Evolutionary conservation across 1,140 invertebrate genomes (phyloP).

Genomic region (Drosophila pachea): DNA sequence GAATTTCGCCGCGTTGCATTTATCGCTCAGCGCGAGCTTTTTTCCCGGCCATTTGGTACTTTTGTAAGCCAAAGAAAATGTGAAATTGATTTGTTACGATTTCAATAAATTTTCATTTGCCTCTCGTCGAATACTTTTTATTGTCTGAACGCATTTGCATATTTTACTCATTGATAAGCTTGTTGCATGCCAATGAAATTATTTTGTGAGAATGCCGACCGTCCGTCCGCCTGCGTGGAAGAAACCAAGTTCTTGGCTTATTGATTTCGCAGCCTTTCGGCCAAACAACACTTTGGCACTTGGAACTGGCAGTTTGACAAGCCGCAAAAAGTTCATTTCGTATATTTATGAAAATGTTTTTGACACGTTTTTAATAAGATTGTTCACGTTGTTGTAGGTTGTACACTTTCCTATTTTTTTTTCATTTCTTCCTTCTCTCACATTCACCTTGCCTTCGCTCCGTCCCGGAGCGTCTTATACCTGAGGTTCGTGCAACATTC

Average conservation of each 20-base stretch:
- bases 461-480: constrained; percentile 7
- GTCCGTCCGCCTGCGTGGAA: not conserved
- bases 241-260: constrained; percentile 50
- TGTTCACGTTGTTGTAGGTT: constrained; percentile 28
- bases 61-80: not conserved
- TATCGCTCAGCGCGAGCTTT: no score
- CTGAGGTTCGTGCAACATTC: constrained; percentile 42
- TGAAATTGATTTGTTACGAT: constrained; percentile 22
- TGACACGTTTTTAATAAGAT: constrained; percentile 75
- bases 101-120: constrained; percentile 50
- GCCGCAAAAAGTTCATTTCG: constrained; percentile 62
- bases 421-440: constrained; percentile 1
- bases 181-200: constrained; percentile 38
- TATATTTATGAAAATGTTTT: constrained; percentile 76
- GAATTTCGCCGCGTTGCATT: no score
- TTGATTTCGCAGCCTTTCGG: constrained; percentile 57
- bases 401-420: constrained; percentile 7
- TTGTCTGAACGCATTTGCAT: constrained; percentile 31
- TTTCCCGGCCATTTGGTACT: no score
- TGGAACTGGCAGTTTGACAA: constrained; percentile 49
- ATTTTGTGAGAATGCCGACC: not conserved
- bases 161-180: constrained; percentile 48
- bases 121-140: constrained; percentile 31
- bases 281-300: constrained; percentile 63
- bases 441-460: constrained; percentile 6